These are phyloP conservation scores for Hemiscyllium ocellatum DNA, from an alignment of 2,113 vertebrate genomes.

Conservation along the genomic window DNA sequence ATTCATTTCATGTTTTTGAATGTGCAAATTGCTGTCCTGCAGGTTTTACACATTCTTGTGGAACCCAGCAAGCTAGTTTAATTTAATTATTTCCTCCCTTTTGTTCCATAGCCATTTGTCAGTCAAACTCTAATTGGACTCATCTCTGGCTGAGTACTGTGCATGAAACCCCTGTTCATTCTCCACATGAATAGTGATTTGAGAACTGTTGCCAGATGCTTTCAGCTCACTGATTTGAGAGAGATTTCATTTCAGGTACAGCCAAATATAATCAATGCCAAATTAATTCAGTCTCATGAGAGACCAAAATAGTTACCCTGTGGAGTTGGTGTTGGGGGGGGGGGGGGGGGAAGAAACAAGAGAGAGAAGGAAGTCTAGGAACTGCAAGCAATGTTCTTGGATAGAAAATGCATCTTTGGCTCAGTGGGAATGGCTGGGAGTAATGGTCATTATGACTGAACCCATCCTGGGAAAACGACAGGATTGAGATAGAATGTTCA, in stretches of 20 bases:
- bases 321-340: neutral
- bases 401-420: neutral
- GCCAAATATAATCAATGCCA: neutral
- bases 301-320: neutral
- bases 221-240: neutral
- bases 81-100: neutral
- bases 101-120: neutral
- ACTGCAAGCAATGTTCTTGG: neutral
- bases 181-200: neutral
- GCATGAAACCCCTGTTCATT: neutral
- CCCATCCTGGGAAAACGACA: neutral
- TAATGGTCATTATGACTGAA: neutral
- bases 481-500: neutral
- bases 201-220: neutral
- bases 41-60: neutral
- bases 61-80: neutral
- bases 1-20: neutral
- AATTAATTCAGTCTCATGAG: neutral
- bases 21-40: neutral
- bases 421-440: too few relatives aligned
- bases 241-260: neutral
- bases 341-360: neutral
- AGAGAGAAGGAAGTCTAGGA: neutral
- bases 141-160: neutral
- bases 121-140: neutral